Evolutionary conservation across 2,797 vertebrate species (phyloP).

Genomic region (Cichlasoma orientale): DNA sequence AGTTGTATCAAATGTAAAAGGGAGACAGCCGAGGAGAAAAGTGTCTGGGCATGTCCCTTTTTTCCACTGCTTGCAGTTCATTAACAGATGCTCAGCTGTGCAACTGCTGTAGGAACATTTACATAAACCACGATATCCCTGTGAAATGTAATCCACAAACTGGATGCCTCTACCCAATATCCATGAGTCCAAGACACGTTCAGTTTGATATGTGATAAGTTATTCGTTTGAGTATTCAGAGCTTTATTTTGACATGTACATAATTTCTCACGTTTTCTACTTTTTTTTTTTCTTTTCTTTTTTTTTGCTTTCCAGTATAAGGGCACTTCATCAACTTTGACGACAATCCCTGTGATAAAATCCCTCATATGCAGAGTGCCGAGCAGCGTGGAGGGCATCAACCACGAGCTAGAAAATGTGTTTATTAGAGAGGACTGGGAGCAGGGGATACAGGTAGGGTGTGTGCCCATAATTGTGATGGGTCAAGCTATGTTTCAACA

Average conservation of each 20-base stretch:
- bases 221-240: neutral
- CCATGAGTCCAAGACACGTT: fast-evolving
- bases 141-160: conserved; percentile 22
- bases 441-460: conserved; percentile 85
- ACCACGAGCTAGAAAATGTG: conserved; percentile 93
- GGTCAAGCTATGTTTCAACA: neutral
- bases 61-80: conserved; percentile 47
- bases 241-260: neutral
- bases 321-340: conserved; percentile 83
- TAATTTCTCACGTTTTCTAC: neutral
- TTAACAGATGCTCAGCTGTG: conserved; percentile 53
- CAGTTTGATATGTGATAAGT: neutral
- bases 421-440: conserved; percentile 92
- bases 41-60: conserved; percentile 60
- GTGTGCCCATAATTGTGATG: neutral
- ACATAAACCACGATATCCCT: conserved; percentile 9
- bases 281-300: neutral
- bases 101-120: conserved; percentile 30
- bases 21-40: conserved; percentile 9
- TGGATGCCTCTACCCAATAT: conserved; percentile 1
- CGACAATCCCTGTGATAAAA: conserved; percentile 86
- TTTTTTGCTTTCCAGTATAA: conserved; percentile 76
- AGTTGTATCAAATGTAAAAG: conserved; percentile 3
- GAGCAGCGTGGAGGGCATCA: conserved; percentile 94
- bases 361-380: conserved; percentile 88